Evolutionary conservation across 2,113 vertebrate genomes (phyloP).

Genomic region (Ictidomys tridecemlineatus): DNA sequence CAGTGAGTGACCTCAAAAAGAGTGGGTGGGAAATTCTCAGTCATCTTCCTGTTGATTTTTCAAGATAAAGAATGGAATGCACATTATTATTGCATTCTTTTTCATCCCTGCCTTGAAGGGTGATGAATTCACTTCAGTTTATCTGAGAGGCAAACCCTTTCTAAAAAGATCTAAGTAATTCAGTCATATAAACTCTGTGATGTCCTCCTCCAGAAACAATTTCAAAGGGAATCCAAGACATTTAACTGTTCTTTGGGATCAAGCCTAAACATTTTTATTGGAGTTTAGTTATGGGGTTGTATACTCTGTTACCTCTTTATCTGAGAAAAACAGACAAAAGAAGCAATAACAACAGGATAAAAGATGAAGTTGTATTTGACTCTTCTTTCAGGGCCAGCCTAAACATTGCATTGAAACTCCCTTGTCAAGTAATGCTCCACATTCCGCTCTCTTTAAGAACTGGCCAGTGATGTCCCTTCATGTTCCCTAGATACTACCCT

Average conservation of each 20-base stretch:
- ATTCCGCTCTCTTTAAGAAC: neutral
- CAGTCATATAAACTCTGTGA: neutral
- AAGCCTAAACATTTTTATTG: conserved; percentile 36
- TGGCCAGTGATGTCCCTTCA: neutral
- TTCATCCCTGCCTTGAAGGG: neutral
- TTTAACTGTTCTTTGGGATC: neutral
- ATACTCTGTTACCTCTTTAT: neutral
- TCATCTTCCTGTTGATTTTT: neutral
- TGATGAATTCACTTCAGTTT: neutral
- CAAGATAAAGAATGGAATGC: conserved; percentile 26
- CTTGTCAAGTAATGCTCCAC: neutral
- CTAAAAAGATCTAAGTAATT: conserved; percentile 29
- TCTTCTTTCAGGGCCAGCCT: neutral
- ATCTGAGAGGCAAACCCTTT: neutral
- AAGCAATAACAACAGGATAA: neutral
- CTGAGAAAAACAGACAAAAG: neutral
- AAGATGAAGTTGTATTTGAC: neutral
- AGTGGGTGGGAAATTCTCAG: conserved; percentile 2
- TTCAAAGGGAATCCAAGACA: neutral
- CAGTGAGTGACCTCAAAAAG: neutral
- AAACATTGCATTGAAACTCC: neutral
- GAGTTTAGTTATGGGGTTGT: neutral
- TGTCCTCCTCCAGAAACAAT: neutral
- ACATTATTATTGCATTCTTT: neutral
- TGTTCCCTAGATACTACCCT: neutral